A percentile compares a stretch with the other conserved stretches of the same genome.
Conservation (phyloP, 2,888 invertebrate genomes). For the Tubulanus polymorphus region DNA sequence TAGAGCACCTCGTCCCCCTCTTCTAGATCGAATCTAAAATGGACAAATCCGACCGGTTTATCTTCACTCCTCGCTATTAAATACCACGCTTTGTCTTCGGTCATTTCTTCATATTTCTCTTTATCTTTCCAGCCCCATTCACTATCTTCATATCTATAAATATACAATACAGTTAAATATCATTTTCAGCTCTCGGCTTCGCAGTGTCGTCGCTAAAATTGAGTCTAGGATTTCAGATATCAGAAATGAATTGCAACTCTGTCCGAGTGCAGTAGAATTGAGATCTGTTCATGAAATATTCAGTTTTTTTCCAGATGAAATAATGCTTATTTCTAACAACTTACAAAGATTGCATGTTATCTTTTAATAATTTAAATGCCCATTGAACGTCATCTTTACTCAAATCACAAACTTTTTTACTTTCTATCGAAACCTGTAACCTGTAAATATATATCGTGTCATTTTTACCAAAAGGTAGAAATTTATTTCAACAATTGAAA, state of each 20-base stretch:
- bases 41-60: conserved; percentile 67
- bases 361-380: conserved; percentile 71
- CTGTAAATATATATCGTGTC: conserved; percentile 34
- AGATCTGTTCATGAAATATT: too few species aligned
- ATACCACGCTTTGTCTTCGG: conserved; percentile 70
- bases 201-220: too few species aligned
- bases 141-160: conserved; percentile 61
- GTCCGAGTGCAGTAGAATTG: too few species aligned
- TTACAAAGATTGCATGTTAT: conserved; percentile 75
- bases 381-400: conserved; percentile 62
- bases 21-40: conserved; percentile 81
- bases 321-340: conserved; percentile 29
- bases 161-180: background rate
- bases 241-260: too few species aligned
- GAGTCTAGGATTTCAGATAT: too few species aligned
- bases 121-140: conserved; percentile 77
- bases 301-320: conserved; percentile 4
- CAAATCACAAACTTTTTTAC: conserved; percentile 60
- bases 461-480: background rate
- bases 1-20: conserved; percentile 71
- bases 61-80: conserved; percentile 58
- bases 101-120: conserved; percentile 71
- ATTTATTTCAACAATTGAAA: background rate
- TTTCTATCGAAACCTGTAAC: conserved; percentile 61
- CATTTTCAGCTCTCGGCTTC: background rate